These are phyloP conservation scores for Alfaro cultratus DNA, from an alignment of 2,797 vertebrate genomes.

Conservation along the genomic window DNA sequence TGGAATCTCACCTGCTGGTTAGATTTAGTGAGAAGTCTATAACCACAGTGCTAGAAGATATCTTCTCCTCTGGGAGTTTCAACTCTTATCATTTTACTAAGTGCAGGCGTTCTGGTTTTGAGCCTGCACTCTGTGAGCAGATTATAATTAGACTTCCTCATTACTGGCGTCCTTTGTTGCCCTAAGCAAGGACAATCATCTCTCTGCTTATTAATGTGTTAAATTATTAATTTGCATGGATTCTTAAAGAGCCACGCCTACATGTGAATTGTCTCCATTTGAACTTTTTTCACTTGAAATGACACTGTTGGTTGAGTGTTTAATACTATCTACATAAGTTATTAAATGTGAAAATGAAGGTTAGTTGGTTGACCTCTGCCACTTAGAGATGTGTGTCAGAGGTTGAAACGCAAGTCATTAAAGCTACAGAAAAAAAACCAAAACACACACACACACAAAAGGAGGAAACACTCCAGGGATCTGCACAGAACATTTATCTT, in stretches of 20 bases:
- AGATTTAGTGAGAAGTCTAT: not conserved
- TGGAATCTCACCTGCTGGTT: not conserved
- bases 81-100: not conserved
- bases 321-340: slow-evolving; percentile 32
- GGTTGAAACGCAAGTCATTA: not conserved
- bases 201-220: slow-evolving; percentile 42
- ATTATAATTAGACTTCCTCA: slow-evolving; percentile 8
- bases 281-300: slow-evolving; percentile 26
- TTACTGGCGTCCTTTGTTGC: slow-evolving; percentile 26
- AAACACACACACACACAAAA: not conserved
- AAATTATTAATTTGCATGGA: slow-evolving; percentile 59
- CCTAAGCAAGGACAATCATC: slow-evolving; percentile 30
- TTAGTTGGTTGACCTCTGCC: slow-evolving; percentile 33
- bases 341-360: slow-evolving; percentile 39
- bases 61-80: not conserved
- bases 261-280: slow-evolving; percentile 35
- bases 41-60: not conserved
- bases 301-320: slow-evolving; percentile 22
- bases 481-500: not conserved
- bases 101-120: not conserved
- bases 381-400: slow-evolving; percentile 19
- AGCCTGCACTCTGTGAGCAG: slow-evolving; percentile 5
- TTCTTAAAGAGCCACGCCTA: slow-evolving; percentile 54
- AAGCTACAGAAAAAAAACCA: not conserved
- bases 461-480: not conserved